A percentile compares a stretch with the other conserved stretches of the same genome.
Evolutionary conservation across 1,140 invertebrate species (phyloP).

Genomic region (Lithobius niger): DNA sequence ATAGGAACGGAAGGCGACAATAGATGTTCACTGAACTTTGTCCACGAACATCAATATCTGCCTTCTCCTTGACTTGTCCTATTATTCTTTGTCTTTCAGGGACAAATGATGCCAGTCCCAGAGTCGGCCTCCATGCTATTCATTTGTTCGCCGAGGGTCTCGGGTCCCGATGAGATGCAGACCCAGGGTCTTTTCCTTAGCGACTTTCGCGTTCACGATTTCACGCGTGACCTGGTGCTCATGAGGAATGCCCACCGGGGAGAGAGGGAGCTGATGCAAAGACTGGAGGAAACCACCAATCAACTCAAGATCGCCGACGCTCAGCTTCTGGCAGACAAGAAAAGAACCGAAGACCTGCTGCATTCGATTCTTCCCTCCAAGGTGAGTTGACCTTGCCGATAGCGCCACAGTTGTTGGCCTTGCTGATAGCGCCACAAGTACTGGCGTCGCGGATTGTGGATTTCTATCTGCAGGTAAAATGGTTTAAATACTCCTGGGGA

Average conservation of each 20-base stretch:
- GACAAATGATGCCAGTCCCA: slow-evolving; percentile 31
- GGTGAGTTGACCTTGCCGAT: too few relatives aligned
- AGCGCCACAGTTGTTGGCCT: too few relatives aligned
- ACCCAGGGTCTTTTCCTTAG: slow-evolving; percentile 28
- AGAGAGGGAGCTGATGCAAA: slow-evolving; percentile 31
- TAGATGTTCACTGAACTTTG: too few relatives aligned
- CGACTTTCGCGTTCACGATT: slow-evolving; percentile 33
- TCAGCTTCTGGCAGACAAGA: slow-evolving; percentile 27
- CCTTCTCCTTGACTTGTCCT: too few relatives aligned
- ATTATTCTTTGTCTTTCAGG: slow-evolving; percentile 18
- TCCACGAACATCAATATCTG: neutral
- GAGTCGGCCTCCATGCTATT: slow-evolving; percentile 29
- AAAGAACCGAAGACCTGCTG: slow-evolving; percentile 29
- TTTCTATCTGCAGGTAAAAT: too few relatives aligned
- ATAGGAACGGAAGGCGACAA: too few relatives aligned
- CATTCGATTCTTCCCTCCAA: slow-evolving; percentile 31
- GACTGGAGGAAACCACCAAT: slow-evolving; percentile 31
- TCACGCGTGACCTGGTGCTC: slow-evolving; percentile 29
- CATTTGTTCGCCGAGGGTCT: slow-evolving; percentile 30
- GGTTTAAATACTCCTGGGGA: too few relatives aligned
- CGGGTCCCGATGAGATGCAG: slow-evolving; percentile 29
- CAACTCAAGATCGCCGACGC: slow-evolving; percentile 26
- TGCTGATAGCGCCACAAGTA: too few relatives aligned
- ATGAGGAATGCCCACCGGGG: slow-evolving; percentile 15
- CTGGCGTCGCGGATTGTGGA: too few relatives aligned